phyloP scores from a whole-genome alignment of 2,113 vertebrate genomes.

The Colaptes auratus region DNA sequence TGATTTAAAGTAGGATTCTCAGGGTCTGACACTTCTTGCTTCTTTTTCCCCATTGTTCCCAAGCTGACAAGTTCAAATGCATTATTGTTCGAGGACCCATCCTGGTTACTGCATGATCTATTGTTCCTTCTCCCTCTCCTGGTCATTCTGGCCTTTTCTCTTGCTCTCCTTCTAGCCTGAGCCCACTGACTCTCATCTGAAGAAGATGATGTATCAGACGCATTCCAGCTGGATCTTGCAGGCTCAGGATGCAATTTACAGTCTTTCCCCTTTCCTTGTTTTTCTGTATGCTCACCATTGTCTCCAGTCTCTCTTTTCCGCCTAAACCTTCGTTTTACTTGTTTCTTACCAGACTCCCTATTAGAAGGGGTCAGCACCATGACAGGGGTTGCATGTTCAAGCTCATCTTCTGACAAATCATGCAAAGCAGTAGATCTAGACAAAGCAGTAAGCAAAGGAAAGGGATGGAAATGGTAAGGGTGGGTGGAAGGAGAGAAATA shows the following conservation, averaged over 20 bases:
- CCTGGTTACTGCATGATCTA: too few species aligned
- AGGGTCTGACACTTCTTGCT: conserved; percentile 36
- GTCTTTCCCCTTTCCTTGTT: conserved; percentile 58
- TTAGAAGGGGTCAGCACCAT: conserved; percentile 75
- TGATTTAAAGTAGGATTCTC: conserved; percentile 56
- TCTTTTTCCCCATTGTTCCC: conserved; percentile 61
- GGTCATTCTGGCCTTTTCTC: conserved; percentile 79
- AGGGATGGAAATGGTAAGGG: conserved; percentile 71
- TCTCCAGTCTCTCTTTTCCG: conserved; percentile 78
- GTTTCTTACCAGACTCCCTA: conserved; percentile 81
- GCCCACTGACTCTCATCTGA: conserved; percentile 81
- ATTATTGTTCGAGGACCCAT: conserved; percentile 40
- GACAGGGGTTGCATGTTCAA: conserved; percentile 76
- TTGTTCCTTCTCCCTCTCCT: conserved; percentile 75
- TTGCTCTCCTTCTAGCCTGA: conserved; percentile 83
- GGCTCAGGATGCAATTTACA: conserved; percentile 64
- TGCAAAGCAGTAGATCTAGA: conserved; percentile 82
- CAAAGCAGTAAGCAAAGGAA: conserved; percentile 69
- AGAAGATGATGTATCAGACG: conserved; percentile 82
- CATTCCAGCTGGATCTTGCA: conserved; percentile 64
- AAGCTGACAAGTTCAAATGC: conserved; percentile 77
- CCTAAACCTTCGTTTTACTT: conserved; percentile 83
- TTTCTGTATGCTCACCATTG: conserved; percentile 66
- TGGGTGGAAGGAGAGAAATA: conserved; percentile 52
- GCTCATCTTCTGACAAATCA: conserved; percentile 83